Evolutionary conservation across 23 tunicate genomes (phyloP), one percentile per base, ranked within the genome.

Genomic region (Ascidia mentula): DNA sequence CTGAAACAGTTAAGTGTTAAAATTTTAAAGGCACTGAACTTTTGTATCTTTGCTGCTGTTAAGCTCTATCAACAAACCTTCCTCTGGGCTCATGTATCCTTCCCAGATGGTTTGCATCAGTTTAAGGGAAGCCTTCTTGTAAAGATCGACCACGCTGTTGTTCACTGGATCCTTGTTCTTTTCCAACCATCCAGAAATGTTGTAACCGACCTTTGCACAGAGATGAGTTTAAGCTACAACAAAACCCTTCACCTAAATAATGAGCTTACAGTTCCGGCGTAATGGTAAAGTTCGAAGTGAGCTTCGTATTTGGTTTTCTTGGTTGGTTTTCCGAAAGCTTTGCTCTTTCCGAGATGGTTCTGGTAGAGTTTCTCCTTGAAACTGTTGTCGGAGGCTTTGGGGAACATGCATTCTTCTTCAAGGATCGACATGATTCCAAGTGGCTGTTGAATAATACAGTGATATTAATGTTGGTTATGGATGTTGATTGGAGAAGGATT

Each of bases 381-480:
- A 32, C 92, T 85, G 65, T 85, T 79, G 74, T 95, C 98, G 5
- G 95, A 79, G 32, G 98, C 98, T 86, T 95, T 95, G 2, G 98
- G 98, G 72, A 95, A 83, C 88, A 95, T 95, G 85, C 92, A 95
- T 72, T 95, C 98, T 85, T 95, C 98, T 59, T 95, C 98, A 32
- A 95, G 91, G 69, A 95, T 89, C 65, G 98, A 89, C 92, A 95
- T 86, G 39, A 95, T 87, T 37, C 98, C 98, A 59, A 95, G 89
- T 18, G 98, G 98, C 98, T 88, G 77, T 30, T 33, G 36, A 32
- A 31, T 32, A 38, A 78, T 3, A n/a, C n/a, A n/a, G n/a, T n/a
- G n/a, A n/a, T n/a, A n/a, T n/a, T n/a, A n/a, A n/a, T n/a, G n/a
- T n/a, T n/a, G n/a, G n/a, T n/a, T n/a, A n/a, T n/a, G n/a, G n/a